phyloP scores from a whole-genome alignment of 1,140 invertebrate species.

The Drusus annulatus region DNA sequence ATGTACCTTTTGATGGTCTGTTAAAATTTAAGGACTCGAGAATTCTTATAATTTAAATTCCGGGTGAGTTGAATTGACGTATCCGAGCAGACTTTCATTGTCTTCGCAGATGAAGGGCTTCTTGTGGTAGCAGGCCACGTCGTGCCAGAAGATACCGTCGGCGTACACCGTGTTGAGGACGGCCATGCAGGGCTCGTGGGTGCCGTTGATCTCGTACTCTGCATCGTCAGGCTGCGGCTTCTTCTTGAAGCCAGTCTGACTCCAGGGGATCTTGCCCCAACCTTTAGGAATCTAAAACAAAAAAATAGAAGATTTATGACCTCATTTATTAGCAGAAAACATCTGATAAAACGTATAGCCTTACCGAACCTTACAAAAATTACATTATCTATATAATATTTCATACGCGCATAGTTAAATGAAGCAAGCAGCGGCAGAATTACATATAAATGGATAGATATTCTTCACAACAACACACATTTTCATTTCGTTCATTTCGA shows the following conservation, averaged over 20 bases:
- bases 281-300: constrained; percentile 38
- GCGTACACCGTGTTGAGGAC: constrained; percentile 72
- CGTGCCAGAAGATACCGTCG: constrained; percentile 72
- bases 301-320: too few relatives aligned
- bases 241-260: constrained; percentile 33
- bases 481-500: too few relatives aligned
- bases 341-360: too few relatives aligned
- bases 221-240: constrained; percentile 44
- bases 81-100: constrained; percentile 68
- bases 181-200: constrained; percentile 69
- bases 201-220: constrained; percentile 26
- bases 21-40: too few relatives aligned
- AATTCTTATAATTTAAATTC: constrained; percentile 59
- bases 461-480: too few relatives aligned
- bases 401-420: too few relatives aligned
- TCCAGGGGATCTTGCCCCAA: constrained; percentile 43
- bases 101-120: constrained; percentile 73
- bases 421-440: too few relatives aligned
- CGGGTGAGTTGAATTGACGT: constrained; percentile 65
- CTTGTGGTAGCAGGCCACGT: constrained; percentile 73
- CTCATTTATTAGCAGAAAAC: too few relatives aligned
- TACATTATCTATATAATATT: too few relatives aligned
- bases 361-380: too few relatives aligned
- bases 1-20: too few relatives aligned
- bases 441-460: too few relatives aligned